These are phyloP conservation scores for Lepidurus apus DNA, from an alignment of 1,140 invertebrate genomes.

Conservation along the genomic window DNA sequence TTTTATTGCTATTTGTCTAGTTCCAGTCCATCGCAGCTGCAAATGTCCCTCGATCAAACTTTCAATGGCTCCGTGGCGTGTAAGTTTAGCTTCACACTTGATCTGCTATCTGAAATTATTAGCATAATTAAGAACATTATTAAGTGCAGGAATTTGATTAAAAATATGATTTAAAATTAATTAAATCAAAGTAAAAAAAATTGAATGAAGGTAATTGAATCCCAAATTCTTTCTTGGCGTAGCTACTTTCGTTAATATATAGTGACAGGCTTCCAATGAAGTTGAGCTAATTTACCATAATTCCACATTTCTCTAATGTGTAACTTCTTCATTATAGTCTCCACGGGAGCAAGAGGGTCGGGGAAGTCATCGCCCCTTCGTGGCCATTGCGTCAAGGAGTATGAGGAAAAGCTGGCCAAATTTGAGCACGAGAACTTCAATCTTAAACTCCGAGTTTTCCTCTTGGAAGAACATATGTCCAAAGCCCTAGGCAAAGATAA, in stretches of 20 bases:
- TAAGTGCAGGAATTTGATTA: too few relatives aligned
- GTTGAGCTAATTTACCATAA: too few relatives aligned
- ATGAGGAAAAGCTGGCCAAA: conserved; percentile 74
- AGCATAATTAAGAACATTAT: neutral
- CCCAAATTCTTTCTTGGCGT: too few relatives aligned
- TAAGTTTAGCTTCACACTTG: conserved; percentile 19
- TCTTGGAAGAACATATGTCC: conserved; percentile 77
- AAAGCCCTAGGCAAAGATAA: conserved; percentile 53
- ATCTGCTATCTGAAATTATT: neutral
- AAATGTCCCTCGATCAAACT: conserved; percentile 32
- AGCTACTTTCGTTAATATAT: too few relatives aligned
- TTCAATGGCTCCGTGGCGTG: conserved; percentile 27
- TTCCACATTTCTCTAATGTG: neutral
- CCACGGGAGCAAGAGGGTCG: conserved; percentile 28
- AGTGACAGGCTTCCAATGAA: too few relatives aligned
- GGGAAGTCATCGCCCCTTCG: conserved; percentile 48
- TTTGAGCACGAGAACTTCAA: conserved; percentile 89
- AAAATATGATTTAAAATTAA: too few relatives aligned
- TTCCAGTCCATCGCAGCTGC: conserved; percentile 31
- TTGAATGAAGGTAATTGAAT: too few relatives aligned
- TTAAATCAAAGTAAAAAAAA: too few relatives aligned
- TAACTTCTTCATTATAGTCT: neutral
- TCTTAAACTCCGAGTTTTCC: conserved; percentile 81
- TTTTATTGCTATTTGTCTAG: neutral
- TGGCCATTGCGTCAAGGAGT: conserved; percentile 76